Percentiles rank a stretch among this genome's conserved stretches.
Conservation (phyloP, 2,797 vertebrate species). For the Scomberomorus guttatus region DNA sequence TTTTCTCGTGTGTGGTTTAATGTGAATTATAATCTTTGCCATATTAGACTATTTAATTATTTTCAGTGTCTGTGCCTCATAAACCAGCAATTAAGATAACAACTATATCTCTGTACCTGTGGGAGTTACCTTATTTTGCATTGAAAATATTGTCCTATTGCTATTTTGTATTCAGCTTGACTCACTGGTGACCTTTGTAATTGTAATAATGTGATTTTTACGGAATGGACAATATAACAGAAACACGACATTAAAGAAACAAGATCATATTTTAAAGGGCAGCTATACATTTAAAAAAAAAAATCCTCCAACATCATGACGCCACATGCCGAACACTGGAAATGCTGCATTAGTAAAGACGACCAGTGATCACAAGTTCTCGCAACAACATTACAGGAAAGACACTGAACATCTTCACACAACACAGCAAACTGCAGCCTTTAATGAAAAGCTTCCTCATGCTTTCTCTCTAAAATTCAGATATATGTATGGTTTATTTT, state of each 20-base stretch:
- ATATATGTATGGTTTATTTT: not conserved
- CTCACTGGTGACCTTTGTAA: slow-evolving; percentile 4
- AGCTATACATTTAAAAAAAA: not conserved
- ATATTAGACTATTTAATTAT: not conserved
- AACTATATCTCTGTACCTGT: not conserved
- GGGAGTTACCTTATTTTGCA: not conserved
- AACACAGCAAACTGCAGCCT: not conserved
- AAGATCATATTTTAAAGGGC: not conserved
- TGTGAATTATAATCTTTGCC: not conserved
- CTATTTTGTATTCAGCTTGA: not conserved
- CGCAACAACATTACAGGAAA: not conserved
- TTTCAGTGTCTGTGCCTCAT: not conserved
- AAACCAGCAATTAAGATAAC: not conserved
- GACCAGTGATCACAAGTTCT: not conserved
- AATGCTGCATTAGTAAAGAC: not conserved
- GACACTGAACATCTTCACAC: no score
- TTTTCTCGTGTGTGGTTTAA: not conserved
- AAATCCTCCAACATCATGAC: not conserved
- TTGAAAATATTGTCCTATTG: not conserved
- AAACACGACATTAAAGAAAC: not conserved
- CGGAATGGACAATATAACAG: not conserved
- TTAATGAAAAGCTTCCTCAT: not conserved
- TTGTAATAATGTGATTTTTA: not conserved
- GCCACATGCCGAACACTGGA: not conserved
- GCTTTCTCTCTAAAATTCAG: not conserved